Evolutionary conservation across 2,888 invertebrate genomes (phyloP), one percentile per base, ranked within the genome.

Genomic region (Drosophila incognita): DNA sequence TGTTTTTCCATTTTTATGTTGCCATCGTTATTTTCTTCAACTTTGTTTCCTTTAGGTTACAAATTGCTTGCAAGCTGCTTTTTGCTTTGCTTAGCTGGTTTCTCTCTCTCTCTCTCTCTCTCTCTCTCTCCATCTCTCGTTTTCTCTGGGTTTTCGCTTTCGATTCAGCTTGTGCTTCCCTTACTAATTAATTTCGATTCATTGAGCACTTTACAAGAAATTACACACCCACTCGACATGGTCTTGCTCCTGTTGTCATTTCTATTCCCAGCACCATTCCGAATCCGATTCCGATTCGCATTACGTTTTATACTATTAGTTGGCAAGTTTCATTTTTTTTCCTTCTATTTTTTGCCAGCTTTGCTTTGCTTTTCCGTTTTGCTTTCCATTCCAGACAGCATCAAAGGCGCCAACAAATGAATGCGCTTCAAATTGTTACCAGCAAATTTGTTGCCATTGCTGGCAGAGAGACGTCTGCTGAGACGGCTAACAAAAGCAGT

Each of bases 141-240:
- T 46, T 21, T 46, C 15, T 7, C 46, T 46, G 13, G 36, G 46
- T 24, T 69, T 65, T 77, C 66, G 82, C 79, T 71, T 70, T 63
- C 64, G 54, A 13, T 68, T 64, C 74, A 67, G 79, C 79, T 72
- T 67, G 60, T 67, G 76, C 79, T 86, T 90, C 86, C 79, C 70
- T 74, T 85, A 88, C 79, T 88, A 89, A 90, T 91, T 91, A 90
- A 89, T 90, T 90, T 87, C 91, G 87, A 85, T 90, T 91, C 90
- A 90, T 88, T 91, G 91, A 90, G 87, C 90, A 76, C 79, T 87
- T 83, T 80, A 85, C 85, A 84, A 87, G 82, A 78, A 84, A 89
- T 89, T 87, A 85, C 87, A 86, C 81, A 82, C 83, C 83, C 83
- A 82, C 82, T 76, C 70, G 53, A 74, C 68, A 35, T 27, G 40